Conservation (phyloP, 2,888 invertebrate species). For the Cephus pulcher region DNA sequence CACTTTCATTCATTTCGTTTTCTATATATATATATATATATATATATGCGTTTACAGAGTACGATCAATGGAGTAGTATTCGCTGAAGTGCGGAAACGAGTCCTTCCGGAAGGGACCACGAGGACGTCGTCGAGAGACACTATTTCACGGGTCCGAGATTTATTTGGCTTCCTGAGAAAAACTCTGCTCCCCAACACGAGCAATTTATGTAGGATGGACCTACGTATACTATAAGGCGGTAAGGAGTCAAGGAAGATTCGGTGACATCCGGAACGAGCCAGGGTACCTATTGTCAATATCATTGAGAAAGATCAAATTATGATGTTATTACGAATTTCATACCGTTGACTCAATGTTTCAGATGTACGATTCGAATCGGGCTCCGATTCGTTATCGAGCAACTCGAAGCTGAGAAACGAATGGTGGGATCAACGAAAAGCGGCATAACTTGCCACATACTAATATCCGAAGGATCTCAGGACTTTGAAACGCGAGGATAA, state of each 20-base stretch:
- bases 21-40: background rate
- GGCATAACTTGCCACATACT: conserved; percentile 20
- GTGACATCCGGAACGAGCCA: background rate
- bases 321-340: background rate
- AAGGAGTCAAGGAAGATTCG: background rate
- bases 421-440: background rate
- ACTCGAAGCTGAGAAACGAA: background rate
- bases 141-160: background rate
- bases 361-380: background rate
- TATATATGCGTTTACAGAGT: background rate
- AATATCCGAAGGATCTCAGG: conserved; percentile 12
- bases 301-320: background rate
- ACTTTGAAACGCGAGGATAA: conserved; percentile 5
- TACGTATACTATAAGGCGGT: background rate
- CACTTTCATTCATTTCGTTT: background rate
- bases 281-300: background rate
- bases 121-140: background rate
- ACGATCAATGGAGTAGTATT: background rate
- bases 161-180: background rate
- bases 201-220: background rate
- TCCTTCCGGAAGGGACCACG: background rate
- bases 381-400: background rate
- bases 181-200: background rate
- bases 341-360: background rate
- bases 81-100: background rate